These are phyloP conservation scores for Chaitophorus viminalis DNA, from an alignment of 2,888 invertebrate species.

Conservation along the genomic window DNA sequence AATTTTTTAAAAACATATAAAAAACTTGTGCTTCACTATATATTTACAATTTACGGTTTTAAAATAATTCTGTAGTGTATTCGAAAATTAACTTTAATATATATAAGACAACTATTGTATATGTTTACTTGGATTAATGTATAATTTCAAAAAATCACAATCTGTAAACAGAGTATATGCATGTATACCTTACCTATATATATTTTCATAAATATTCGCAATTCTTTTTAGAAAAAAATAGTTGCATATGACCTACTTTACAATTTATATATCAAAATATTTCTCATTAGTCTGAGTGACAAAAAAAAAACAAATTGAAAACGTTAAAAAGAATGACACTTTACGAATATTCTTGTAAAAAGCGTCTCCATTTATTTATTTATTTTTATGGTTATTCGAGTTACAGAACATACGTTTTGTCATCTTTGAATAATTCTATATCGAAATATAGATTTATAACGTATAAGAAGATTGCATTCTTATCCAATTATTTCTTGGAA, in stretches of 20 bases:
- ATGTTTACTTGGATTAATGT: background rate
- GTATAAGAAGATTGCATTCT: background rate
- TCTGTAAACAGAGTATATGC: background rate
- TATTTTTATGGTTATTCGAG: background rate
- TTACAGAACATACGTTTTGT: background rate
- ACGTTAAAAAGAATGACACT: slow-evolving; percentile 35
- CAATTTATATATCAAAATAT: slow-evolving; percentile 27
- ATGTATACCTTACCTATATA: background rate
- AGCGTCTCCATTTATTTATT: slow-evolving; percentile 6
- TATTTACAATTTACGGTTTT: background rate
- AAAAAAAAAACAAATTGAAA: slow-evolving; percentile 33
- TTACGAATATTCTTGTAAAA: slow-evolving; percentile 20
- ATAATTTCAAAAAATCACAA: background rate
- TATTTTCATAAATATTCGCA: background rate
- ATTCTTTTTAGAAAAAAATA: background rate
- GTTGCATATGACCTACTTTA: slow-evolving; percentile 20
- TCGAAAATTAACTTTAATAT: background rate
- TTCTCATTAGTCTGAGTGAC: slow-evolving; percentile 46
- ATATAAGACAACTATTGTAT: background rate
- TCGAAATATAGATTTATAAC: slow-evolving; percentile 17
- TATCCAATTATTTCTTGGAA: slow-evolving; percentile 16
- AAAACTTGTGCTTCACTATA: background rate
- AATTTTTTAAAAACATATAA: too few relatives aligned
- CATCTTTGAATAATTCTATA: background rate
- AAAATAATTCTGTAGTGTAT: background rate